Conservation (phyloP, 2,113 vertebrate species). For the Calidris pugnax region DNA sequence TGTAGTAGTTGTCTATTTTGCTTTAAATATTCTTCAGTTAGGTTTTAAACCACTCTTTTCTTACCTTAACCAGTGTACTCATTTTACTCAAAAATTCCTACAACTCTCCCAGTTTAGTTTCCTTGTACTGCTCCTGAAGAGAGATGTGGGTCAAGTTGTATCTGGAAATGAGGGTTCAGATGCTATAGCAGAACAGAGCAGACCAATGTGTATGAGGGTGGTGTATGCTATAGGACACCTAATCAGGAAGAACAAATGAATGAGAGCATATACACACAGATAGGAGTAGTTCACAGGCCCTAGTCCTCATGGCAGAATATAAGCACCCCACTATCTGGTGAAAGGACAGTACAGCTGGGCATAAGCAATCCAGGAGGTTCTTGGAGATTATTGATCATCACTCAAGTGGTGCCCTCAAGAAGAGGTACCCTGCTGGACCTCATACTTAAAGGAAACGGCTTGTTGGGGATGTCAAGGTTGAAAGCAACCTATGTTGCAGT, state of each 20-base stretch:
- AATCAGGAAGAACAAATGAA: neutral
- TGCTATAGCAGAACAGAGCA: neutral
- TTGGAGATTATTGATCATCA: neutral
- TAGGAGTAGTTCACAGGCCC: neutral
- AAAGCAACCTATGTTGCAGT: neutral
- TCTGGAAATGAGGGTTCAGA: neutral
- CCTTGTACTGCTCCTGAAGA: neutral
- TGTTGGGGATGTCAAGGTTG: neutral
- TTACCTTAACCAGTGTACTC: neutral
- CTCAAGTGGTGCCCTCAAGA: neutral
- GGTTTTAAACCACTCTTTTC: neutral
- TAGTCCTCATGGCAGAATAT: neutral
- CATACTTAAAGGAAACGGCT: neutral
- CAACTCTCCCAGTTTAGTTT: neutral
- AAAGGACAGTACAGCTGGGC: neutral
- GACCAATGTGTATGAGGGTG: neutral
- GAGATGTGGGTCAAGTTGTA: neutral
- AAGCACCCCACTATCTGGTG: neutral
- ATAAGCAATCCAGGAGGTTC: neutral
- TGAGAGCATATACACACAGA: neutral
- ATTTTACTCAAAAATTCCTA: neutral
- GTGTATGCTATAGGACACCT: neutral
- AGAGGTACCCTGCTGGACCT: rapidly evolving
- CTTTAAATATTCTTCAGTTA: neutral
- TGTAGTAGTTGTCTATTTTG: neutral